A percentile compares a stretch with the other conserved stretches of the same genome.
phyloP scores from a whole-genome alignment of 2,888 invertebrate genomes.

The Labia minor region DNA sequence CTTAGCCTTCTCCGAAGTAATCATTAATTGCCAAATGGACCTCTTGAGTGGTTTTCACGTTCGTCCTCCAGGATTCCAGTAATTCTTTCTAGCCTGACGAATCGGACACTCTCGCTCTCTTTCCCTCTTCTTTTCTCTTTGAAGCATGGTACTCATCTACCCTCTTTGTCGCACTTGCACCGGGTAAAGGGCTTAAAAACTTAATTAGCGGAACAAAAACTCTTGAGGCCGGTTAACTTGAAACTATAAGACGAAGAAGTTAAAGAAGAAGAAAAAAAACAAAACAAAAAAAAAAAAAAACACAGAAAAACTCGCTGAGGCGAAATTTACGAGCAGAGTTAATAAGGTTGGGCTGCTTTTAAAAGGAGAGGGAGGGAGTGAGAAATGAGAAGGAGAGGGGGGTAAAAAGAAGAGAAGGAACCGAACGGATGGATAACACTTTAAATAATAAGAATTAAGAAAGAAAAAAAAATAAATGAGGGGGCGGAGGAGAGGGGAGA shows the following conservation, averaged over 20 bases:
- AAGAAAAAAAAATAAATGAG: not conserved
- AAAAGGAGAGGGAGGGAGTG: not conserved
- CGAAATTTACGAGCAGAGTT: not conserved
- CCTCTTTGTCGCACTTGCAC: not conserved
- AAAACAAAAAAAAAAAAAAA: too few relatives aligned
- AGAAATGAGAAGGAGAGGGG: not conserved
- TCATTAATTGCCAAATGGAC: not conserved
- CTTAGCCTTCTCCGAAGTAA: not conserved
- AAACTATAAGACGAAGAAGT: not conserved
- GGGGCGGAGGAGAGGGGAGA: too few relatives aligned
- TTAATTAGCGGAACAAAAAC: slow-evolving; percentile 7
- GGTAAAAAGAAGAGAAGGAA: not conserved
- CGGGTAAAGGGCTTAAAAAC: slow-evolving; percentile 5
- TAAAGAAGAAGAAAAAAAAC: too few relatives aligned
- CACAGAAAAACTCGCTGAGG: not conserved
- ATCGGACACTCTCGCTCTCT: not conserved
- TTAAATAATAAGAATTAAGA: not conserved
- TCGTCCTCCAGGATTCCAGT: not conserved
- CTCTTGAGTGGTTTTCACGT: too few relatives aligned
- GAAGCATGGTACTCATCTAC: not conserved
- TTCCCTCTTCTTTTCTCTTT: not conserved
- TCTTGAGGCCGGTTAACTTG: not conserved
- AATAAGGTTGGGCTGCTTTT: not conserved
- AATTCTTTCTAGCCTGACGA: not conserved
- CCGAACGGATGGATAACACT: not conserved